Evolutionary conservation across 2,888 invertebrate genomes (phyloP).

Genomic region (Drepanosiphum platanoidis): DNA sequence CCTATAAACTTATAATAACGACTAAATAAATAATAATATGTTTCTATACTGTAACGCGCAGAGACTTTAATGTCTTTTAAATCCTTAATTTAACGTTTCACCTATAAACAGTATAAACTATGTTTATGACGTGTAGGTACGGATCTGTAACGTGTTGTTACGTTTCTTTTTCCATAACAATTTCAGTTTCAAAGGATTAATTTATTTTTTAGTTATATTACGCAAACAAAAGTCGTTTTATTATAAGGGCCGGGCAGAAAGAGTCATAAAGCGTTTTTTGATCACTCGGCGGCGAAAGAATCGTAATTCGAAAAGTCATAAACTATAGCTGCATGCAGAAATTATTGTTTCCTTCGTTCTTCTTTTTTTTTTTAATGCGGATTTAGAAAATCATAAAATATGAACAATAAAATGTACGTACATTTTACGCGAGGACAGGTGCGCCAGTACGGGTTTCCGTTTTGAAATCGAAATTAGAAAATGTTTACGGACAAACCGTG

Average conservation of each 20-base stretch:
- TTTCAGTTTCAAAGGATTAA: neutral
- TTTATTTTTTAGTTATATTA: neutral
- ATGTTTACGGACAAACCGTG: neutral
- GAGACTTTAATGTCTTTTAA: neutral
- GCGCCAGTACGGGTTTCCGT: neutral
- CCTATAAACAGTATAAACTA: neutral
- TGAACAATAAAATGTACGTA: neutral
- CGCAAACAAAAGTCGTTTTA: neutral
- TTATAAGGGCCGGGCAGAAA: neutral
- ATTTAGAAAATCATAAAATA: neutral
- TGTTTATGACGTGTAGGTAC: too few species aligned
- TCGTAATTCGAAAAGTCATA: neutral
- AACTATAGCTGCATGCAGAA: neutral
- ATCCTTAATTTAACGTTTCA: neutral
- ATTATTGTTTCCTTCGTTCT: neutral
- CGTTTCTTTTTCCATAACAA: neutral
- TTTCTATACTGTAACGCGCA: neutral
- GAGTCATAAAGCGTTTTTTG: neutral
- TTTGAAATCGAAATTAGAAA: neutral
- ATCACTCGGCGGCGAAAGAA: neutral
- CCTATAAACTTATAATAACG: too few species aligned
- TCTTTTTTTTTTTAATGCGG: constrained; percentile 1
- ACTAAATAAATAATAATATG: neutral
- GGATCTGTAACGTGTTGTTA: neutral
- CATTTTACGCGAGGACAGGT: neutral